Evolutionary conservation across 2,797 vertebrate species (phyloP), one percentile per base, ranked within the genome.

Genomic region (Peromyscus aztecus): DNA sequence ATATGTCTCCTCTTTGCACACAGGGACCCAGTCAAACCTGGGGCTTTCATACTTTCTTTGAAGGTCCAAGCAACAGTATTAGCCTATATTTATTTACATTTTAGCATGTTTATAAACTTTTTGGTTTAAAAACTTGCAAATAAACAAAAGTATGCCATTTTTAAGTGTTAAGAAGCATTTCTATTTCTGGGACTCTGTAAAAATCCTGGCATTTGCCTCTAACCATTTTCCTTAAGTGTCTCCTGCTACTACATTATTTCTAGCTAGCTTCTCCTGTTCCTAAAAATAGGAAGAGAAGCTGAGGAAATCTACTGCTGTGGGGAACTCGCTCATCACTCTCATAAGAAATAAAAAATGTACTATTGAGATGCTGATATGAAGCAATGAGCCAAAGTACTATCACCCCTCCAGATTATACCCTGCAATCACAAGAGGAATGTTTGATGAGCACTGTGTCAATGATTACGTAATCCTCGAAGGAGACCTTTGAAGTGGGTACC

Each of bases 241-340:
- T 23, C 4, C 2, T 75, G 90, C 87, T 88, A 37, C 78, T 89
- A 73, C 17, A 46, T 90, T 94, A 61, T 94, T 92, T 73, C 92
- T 67, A 83, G 61, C 78, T 17, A 89, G 37, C n/a, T 89, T 88
- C 8, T 80, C 46, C 43, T 95, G 14, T 83, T 71, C 29, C 73
- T 92, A 96, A 87, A 95, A 96, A 75, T 76, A 91, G 57, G 7
- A 96, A 83, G 17, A 83, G 43, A 95, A 92, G 11, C 46, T 69
- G 55, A 94, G 40, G 57, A 89, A 37, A 4, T 43, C 59, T 65
- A 71, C 11, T 59, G 43, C n/a, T 29, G 80, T 90, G 14, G 8
- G 24, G 40, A n/a, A 46, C 37, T 85, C 11, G 59, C 55, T 96
- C 43, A 94, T 73, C 84, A 61, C 40, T 94, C 43, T 91, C 40